Conservation (phyloP, 2,888 invertebrate genomes). For the Ypsolopha scabrella region DNA sequence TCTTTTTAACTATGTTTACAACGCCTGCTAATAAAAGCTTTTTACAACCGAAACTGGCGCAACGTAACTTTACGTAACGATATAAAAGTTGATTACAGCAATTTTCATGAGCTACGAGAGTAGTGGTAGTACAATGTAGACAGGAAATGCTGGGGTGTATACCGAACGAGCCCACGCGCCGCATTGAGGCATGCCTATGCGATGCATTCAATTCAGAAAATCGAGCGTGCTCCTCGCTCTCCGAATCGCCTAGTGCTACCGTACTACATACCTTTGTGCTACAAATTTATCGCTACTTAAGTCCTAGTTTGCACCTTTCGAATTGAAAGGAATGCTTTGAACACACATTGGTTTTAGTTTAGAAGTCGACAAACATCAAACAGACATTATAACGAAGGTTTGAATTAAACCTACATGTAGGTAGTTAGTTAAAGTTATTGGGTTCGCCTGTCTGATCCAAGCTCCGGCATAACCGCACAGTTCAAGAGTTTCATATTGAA, state of each 20-base stretch:
- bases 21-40: no score
- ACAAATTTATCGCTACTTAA: neutral
- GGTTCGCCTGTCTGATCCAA: neutral
- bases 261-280: neutral
- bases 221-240: neutral
- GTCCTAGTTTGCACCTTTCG: neutral
- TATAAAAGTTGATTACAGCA: no score
- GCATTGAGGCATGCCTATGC: neutral
- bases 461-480: conserved; percentile 7
- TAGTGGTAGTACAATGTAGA: no score
- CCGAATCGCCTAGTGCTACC: neutral
- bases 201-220: neutral
- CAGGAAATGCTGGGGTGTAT: no score
- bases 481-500: conserved; percentile 17
- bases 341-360: no score
- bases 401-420: neutral
- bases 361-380: no score
- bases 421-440: neutral
- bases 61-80: no score
- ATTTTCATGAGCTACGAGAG: no score
- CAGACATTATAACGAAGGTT: no score
- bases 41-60: no score
- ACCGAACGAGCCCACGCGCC: no score
- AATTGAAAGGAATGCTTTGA: conserved; percentile 3
- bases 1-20: no score